These are phyloP conservation scores for Acronicta leporina DNA, from an alignment of 2,888 invertebrate species.

Conservation along the genomic window DNA sequence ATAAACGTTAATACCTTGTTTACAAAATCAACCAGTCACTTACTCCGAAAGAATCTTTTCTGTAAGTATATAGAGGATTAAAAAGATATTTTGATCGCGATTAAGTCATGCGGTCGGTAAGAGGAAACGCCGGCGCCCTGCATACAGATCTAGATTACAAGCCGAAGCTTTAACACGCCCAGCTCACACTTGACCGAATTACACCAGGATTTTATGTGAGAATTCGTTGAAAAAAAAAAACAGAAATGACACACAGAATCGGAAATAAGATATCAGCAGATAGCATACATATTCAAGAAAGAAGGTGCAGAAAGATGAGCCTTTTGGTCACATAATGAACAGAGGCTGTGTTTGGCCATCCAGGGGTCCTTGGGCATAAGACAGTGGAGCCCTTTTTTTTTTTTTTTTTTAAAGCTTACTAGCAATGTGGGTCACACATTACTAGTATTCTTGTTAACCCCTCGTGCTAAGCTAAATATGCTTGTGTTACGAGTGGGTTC, in stretches of 20 bases:
- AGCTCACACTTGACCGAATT: slow-evolving; percentile 44
- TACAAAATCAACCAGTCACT: slow-evolving; percentile 12
- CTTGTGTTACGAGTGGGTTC: too few species aligned
- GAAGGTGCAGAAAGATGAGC: too few species aligned
- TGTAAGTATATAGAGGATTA: slow-evolving; percentile 33
- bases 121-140: slow-evolving; percentile 39
- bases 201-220: background rate
- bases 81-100: slow-evolving; percentile 37
- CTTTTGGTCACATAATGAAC: too few species aligned
- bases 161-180: slow-evolving; percentile 28
- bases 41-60: slow-evolving; percentile 14
- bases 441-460: too few species aligned
- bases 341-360: too few species aligned
- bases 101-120: slow-evolving; percentile 32
- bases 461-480: too few species aligned
- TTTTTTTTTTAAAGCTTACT: too few species aligned
- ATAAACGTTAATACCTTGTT: background rate
- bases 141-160: slow-evolving; percentile 45
- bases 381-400: too few species aligned
- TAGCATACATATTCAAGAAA: too few species aligned
- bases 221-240: background rate
- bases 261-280: too few species aligned
- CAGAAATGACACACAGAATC: background rate
- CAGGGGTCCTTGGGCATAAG: too few species aligned
- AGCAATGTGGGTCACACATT: too few species aligned